phyloP scores from a whole-genome alignment of 1,140 invertebrate genomes.

The Aphelenchoides besseyi region DNA sequence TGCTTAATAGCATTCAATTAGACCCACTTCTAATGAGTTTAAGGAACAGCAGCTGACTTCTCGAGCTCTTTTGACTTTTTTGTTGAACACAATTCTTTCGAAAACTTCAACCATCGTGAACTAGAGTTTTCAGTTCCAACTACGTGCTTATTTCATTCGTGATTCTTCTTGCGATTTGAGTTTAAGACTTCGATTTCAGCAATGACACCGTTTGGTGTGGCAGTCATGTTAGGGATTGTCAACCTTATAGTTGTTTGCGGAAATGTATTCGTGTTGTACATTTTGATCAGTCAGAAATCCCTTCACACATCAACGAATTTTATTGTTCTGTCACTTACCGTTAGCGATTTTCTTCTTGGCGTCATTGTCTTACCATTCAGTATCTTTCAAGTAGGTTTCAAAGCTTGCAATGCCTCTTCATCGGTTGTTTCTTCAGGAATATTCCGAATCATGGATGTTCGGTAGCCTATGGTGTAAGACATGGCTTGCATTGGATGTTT shows the following conservation, averaged over 20 bases:
- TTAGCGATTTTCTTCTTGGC: conserved; percentile 64
- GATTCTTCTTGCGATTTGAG: no score
- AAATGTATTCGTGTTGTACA: conserved; percentile 59
- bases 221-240: conserved; percentile 49
- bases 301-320: conserved; percentile 60
- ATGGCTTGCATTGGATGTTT: conserved; percentile 66
- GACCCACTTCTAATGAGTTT: no score
- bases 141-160: no score
- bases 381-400: conserved; percentile 53
- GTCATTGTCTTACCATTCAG: conserved; percentile 64
- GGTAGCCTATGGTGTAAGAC: conserved; percentile 62
- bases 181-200: no score
- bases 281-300: conserved; percentile 52
- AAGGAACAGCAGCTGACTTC: no score
- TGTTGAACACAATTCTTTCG: no score
- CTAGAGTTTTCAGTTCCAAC: no score
- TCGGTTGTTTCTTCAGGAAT: conserved; percentile 51
- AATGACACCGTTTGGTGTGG: conserved; percentile 26
- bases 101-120: no score
- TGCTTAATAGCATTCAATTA: no score
- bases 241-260: conserved; percentile 59
- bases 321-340: conserved; percentile 58
- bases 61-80: no score
- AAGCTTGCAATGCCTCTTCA: not conserved
- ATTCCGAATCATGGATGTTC: conserved; percentile 63